phyloP scores from a whole-genome alignment of 2,797 vertebrate species.

The Enteromius mattozi region DNA sequence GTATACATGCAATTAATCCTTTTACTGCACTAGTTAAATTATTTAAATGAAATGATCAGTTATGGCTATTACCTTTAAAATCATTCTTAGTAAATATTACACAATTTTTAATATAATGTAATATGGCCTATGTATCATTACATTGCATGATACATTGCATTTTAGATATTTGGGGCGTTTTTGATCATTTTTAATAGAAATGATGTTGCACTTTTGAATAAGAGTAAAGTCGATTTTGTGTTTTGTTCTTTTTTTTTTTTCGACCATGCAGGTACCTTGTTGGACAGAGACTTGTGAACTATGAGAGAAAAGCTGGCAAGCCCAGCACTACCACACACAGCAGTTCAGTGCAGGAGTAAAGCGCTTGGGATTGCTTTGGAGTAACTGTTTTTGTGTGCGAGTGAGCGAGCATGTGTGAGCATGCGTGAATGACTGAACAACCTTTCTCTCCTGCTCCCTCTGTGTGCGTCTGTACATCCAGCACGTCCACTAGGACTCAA shows the following conservation, averaged over 20 bases:
- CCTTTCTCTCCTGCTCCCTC: conserved; percentile 59
- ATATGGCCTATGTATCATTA: not conserved
- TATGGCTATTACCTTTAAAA: not conserved
- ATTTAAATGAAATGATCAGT: not conserved
- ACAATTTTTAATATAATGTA: not conserved
- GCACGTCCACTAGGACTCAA: conserved; percentile 73
- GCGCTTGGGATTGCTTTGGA: conserved; percentile 23
- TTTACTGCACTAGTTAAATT: not conserved
- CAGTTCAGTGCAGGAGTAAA: conserved; percentile 87
- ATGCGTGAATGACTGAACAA: conserved; percentile 56
- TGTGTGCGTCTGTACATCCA: conserved; percentile 73
- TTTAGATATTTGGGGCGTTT: not conserved
- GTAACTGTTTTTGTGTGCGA: conserved; percentile 17
- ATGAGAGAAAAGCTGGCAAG: conserved; percentile 92
- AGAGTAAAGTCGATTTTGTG: not conserved
- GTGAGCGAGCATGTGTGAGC: conserved; percentile 23
- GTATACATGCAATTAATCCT: too few species aligned
- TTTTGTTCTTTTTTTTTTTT: not conserved
- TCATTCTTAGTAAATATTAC: not conserved
- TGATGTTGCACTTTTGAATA: too few species aligned
- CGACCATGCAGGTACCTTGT: conserved; percentile 89
- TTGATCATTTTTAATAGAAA: not conserved
- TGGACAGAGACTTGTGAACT: conserved; percentile 97
- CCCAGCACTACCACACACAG: conserved; percentile 81
- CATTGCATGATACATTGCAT: not conserved